A percentile compares a stretch with the other conserved stretches of the same genome.
Evolutionary conservation across 2,797 vertebrate species (phyloP).

Genomic region (Lateolabrax maculatus): DNA sequence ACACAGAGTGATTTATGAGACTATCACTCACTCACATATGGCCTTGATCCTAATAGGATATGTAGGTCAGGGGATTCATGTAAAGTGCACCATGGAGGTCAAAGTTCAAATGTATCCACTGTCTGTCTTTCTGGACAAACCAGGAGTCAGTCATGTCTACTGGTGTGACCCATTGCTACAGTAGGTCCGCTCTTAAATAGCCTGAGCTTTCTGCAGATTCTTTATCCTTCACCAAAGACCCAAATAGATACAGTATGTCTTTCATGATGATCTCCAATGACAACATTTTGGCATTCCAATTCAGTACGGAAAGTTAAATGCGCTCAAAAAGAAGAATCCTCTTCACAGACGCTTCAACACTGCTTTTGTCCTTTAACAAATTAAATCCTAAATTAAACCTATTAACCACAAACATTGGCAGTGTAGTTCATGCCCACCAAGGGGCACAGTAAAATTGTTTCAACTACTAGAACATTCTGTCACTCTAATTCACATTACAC

Average conservation of each 20-base stretch:
- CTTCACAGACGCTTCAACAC: neutral
- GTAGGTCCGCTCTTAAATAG: conserved; percentile 55
- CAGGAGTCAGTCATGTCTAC: conserved; percentile 23
- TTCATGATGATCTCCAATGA: neutral
- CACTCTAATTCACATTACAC: no score
- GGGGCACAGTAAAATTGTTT: neutral
- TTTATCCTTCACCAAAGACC: conserved; percentile 17
- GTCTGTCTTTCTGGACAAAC: conserved; percentile 23
- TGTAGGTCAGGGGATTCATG: conserved; percentile 21
- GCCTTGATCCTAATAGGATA: conserved; percentile 43
- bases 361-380: neutral
- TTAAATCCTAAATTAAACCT: neutral
- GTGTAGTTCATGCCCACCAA: neutral
- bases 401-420: neutral
- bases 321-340: neutral
- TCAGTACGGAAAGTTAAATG: neutral
- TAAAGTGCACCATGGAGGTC: conserved; percentile 24
- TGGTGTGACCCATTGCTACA: conserved; percentile 20
- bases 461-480: neutral
- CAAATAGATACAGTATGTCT: conserved; percentile 24
- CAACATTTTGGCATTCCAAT: neutral
- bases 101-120: conserved; percentile 47
- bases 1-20: conserved; percentile 3
- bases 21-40: conserved; percentile 7
- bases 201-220: conserved; percentile 41